These are phyloP conservation scores for Dendrocopos noguchii DNA, from an alignment of 2,113 vertebrate genomes.

Conservation along the genomic window DNA sequence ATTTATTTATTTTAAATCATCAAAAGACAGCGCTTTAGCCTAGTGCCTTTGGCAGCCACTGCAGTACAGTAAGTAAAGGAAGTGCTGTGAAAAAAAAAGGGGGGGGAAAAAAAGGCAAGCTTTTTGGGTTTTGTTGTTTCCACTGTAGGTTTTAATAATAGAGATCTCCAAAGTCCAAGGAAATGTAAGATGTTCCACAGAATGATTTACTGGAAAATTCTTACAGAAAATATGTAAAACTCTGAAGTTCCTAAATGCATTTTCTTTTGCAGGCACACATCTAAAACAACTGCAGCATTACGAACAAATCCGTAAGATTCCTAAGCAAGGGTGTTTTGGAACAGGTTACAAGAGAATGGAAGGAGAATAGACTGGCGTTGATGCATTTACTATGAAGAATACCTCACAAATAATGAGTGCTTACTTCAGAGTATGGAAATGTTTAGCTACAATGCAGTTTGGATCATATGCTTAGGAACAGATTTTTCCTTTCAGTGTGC, in stretches of 20 bases:
- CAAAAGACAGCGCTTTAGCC: not conserved
- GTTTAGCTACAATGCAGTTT: constrained; percentile 67
- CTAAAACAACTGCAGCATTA: constrained; percentile 13
- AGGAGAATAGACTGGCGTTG: not conserved
- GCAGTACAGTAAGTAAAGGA: constrained; percentile 17
- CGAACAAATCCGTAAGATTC: not conserved
- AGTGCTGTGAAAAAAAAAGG: not conserved
- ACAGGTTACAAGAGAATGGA: not conserved
- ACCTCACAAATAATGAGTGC: constrained; percentile 39
- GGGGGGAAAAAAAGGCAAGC: not conserved
- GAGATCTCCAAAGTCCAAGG: constrained; percentile 33
- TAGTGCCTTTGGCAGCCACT: not conserved
- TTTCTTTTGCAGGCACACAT: constrained; percentile 31
- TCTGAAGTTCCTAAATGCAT: constrained; percentile 32
- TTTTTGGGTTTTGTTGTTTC: constrained; percentile 45
- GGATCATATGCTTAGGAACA: constrained; percentile 66
- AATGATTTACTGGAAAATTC: constrained; percentile 62
- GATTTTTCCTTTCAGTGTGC: constrained; percentile 60
- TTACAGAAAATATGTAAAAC: constrained; percentile 61
- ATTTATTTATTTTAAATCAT: not conserved
- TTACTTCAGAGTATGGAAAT: constrained; percentile 61
- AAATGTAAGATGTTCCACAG: constrained; percentile 61
- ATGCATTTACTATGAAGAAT: constrained; percentile 48
- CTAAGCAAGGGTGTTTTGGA: constrained; percentile 7
- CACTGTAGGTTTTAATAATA: constrained; percentile 62